Evolutionary conservation across 1,140 invertebrate genomes (phyloP), one percentile per base, ranked within the genome.

Genomic region (Drosophila gunungcola): DNA sequence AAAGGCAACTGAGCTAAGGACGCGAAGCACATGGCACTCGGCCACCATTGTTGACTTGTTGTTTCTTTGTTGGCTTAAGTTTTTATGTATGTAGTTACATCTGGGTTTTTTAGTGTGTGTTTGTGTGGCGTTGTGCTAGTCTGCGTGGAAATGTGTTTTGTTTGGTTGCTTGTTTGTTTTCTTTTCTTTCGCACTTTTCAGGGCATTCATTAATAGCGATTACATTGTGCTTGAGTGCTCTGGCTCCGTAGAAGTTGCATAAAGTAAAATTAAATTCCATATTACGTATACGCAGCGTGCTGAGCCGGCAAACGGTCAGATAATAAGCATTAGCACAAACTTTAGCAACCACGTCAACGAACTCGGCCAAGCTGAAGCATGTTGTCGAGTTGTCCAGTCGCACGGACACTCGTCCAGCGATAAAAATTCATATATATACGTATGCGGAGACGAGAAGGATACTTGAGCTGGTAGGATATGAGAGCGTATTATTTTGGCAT

Each of bases 191-290:
- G n/a, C 63, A 78, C 46, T 81, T 86, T 86, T 70, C 36, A 75
- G 61, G 41, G 62, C 60, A 75, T 75, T 75, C 78, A 85, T 85
- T 85, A 78, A 81, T 86, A 78, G 63, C 78, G 82, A 86, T 86
- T 86, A 78, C 73, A 65, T 52, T 70, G 68, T 78, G 72, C 65
- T 84, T 68, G 70, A 83, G 73, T 80, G 72, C 62, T 54, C 36
- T 58, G 54, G 60, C 54, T 65, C 27, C 48, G 11, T 21, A 51
- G 36, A 77, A 63, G 62, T 77, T 55, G 60, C 64, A 81, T 74
- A 78, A 86, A 85, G 81, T 81, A 64, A 85, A 70, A 85, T 88
- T 82, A 72, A 86, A 86, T 88, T 64, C 36, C 54, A 69, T 79
- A 88, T 79, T 76, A 76, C 82, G 82, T 75, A 81, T 86, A 85